Base-by-base conservation (phyloP, 2,113 vertebrate genomes). In the Cryptoleucopteryx plumbea region DNA sequence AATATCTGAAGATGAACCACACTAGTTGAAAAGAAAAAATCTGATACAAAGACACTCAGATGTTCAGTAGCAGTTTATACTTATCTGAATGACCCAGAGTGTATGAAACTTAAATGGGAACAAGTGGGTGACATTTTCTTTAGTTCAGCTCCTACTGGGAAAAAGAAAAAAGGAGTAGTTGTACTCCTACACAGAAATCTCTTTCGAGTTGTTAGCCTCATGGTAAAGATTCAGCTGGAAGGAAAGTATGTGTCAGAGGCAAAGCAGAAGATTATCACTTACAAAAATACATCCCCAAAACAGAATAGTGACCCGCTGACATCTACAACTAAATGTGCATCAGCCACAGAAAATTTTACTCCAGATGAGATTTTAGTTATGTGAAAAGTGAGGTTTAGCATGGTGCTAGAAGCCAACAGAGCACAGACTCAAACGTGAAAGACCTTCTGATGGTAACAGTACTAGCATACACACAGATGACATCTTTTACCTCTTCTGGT, bases 1-100 rank as follows among this genome's bases (percentile, higher is more conserved):
- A 93, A 83, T 95, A 93, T 90, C 78, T 96, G 50, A 75, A 94
- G 93, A 96, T 94, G 80, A 97, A 97, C 95, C 63, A 53, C 26
- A 11, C 8, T 59, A 90, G 43, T 52, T 96, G 82, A 91, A 93
- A 94, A 87, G 78, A 67, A 83, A 88, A 94, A 91, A 52, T 93
- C 56, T 52, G 23, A 94, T 68, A 68, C 48, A 95, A 90, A 93
- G 82, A 82, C 52, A 85, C 75, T 94, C 72, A 95, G 88, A 96
- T 81, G 80, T 96, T 94, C 92, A 88, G 50, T 83, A 93, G 50
- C 62, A 93, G 94, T 89, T 94, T 65, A 92, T 84, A 86, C 68
- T 91, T 78, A 84, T 94, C 73, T 74, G 53, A 85, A 77, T 94
- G 91, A 95, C 91, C 93, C 73, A 82, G n/a, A 90, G 72, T 42